These are phyloP conservation scores for Diaphora mendica DNA, from an alignment of 2,888 invertebrate species.

Conservation along the genomic window DNA sequence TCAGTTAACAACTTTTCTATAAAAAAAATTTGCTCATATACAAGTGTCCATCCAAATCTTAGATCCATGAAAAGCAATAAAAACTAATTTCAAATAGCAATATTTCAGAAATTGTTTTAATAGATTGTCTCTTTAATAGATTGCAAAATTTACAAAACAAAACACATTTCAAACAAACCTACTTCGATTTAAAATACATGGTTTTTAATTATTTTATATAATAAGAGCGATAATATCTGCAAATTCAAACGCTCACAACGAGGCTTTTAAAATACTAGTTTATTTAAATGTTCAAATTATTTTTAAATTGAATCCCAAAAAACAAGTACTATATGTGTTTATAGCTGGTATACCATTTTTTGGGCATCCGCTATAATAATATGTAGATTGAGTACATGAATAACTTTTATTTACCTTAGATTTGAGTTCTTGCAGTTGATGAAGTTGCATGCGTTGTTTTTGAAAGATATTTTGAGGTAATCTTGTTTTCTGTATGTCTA, in stretches of 20 bases:
- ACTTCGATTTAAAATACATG: neutral
- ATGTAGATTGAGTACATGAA: neutral
- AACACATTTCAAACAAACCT: no score
- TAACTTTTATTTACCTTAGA: slow-evolving; percentile 79
- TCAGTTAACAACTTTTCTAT: neutral
- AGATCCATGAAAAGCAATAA: neutral
- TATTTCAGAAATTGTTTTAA: neutral
- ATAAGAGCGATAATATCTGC: neutral
- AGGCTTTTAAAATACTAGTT: no score
- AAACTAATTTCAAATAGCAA: neutral
- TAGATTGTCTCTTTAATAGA: neutral
- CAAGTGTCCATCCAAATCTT: neutral
- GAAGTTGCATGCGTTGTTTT: slow-evolving; percentile 85
- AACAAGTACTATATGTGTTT: neutral
- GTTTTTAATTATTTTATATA: no score
- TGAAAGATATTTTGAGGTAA: slow-evolving; percentile 85
- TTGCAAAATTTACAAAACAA: neutral
- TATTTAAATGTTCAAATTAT: no score
- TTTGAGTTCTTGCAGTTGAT: slow-evolving; percentile 85
- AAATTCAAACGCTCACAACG: neutral
- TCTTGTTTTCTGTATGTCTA: slow-evolving; percentile 88
- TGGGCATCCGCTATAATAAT: neutral
- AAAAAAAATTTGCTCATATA: neutral
- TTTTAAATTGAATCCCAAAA: no score
- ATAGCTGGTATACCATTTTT: neutral